Evolutionary conservation across 1,140 invertebrate species (phyloP).

Genomic region (Drosophila nebulosa): DNA sequence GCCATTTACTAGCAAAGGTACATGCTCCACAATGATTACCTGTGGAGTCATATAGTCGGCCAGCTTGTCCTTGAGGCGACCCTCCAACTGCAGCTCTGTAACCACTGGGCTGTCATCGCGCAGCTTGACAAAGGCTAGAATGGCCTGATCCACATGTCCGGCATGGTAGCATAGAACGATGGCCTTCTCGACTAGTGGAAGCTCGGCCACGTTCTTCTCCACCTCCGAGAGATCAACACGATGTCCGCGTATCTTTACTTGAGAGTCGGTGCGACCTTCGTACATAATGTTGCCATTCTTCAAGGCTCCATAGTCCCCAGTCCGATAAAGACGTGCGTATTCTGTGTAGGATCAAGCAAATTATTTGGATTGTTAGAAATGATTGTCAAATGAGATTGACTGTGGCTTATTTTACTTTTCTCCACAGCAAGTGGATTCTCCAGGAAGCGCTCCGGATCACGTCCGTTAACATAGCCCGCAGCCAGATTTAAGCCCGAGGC

Average conservation of each 20-base stretch:
- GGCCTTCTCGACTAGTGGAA: constrained; percentile 77
- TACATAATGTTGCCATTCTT: constrained; percentile 87
- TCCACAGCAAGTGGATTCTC: constrained; percentile 87
- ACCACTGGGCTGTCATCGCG: constrained; percentile 81
- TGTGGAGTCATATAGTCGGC: constrained; percentile 90
- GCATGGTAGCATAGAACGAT: constrained; percentile 90
- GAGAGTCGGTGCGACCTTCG: constrained; percentile 92
- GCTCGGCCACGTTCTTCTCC: constrained; percentile 84
- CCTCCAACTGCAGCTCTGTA: constrained; percentile 85
- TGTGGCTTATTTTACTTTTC: constrained; percentile 82
- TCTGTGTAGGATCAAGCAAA: constrained; percentile 79
- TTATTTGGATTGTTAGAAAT: background rate
- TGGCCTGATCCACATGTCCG: constrained; percentile 86
- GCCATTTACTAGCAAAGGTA: constrained; percentile 91
- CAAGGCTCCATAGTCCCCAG: constrained; percentile 91
- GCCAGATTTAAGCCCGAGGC: constrained; percentile 90
- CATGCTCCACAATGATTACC: constrained; percentile 86
- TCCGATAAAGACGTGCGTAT: constrained; percentile 87
- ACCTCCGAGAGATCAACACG: constrained; percentile 92
- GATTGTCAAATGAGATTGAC: background rate
- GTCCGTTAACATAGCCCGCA: constrained; percentile 88
- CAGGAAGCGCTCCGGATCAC: constrained; percentile 87
- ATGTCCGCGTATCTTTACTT: constrained; percentile 93
- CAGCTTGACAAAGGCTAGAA: constrained; percentile 88
- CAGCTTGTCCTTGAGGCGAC: constrained; percentile 84